Percentiles rank a stretch among this genome's conserved stretches.
Conservation (phyloP, 2,797 vertebrate genomes). For the Sebastes cheni region DNA sequence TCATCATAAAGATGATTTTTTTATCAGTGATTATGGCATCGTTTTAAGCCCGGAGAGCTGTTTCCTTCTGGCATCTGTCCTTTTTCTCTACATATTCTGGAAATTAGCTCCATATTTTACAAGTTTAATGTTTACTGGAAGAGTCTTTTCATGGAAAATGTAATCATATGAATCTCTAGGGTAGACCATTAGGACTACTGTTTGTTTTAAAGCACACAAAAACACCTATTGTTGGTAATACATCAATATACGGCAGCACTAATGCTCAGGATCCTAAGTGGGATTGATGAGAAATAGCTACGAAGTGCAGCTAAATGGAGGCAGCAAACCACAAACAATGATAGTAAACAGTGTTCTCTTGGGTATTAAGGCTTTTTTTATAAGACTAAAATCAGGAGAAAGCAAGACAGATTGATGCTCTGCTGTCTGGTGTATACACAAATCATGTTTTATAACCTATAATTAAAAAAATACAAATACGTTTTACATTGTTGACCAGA, state of each 20-base stretch:
- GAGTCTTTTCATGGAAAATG: neutral
- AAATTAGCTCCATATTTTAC: neutral
- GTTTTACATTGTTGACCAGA: neutral
- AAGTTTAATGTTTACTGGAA: neutral
- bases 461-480: neutral
- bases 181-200: neutral
- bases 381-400: neutral
- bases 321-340: neutral
- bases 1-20: neutral
- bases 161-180: neutral
- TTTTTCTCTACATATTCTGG: neutral
- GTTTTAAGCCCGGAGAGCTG: neutral
- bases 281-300: conserved; percentile 3
- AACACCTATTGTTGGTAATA: neutral
- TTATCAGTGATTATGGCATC: neutral
- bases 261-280: neutral
- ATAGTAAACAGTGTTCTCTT: neutral
- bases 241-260: neutral
- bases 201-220: neutral
- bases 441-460: neutral
- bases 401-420: neutral
- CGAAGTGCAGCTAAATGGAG: neutral
- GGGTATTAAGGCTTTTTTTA: neutral
- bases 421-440: neutral
- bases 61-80: neutral